Conservation (phyloP, 2,113 vertebrate genomes). For the Bubalus kerabau region DNA sequence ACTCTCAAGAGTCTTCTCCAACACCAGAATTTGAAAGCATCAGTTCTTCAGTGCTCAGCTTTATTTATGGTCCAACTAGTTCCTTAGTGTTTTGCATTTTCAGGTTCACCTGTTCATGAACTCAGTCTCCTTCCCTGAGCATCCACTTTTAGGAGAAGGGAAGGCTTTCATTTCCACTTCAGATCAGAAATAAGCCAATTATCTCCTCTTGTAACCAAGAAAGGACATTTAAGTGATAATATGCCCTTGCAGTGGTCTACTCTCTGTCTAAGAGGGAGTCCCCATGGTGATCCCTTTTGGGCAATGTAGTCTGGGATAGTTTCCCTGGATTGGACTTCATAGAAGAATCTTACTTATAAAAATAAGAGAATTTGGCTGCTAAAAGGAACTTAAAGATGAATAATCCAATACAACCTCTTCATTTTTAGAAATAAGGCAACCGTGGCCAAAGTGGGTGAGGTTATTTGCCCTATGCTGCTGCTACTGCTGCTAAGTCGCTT, state of each 20-base stretch:
- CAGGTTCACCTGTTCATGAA: neutral
- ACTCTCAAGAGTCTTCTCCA: neutral
- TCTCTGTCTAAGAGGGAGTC: neutral
- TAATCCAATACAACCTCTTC: neutral
- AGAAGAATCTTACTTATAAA: neutral
- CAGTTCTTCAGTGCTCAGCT: neutral
- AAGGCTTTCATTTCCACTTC: neutral
- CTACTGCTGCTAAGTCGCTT: too few species aligned
- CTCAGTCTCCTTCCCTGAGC: neutral
- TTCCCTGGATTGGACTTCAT: neutral
- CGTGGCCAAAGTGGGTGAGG: neutral
- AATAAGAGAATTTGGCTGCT: neutral
- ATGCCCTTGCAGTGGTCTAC: neutral
- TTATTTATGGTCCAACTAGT: neutral
- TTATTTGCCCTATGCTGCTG: neutral
- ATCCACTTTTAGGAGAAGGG: neutral
- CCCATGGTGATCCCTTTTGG: neutral
- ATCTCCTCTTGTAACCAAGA: neutral
- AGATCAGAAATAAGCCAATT: neutral
- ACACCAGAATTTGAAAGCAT: neutral
- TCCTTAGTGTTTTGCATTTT: neutral
- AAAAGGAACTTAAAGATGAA: neutral
- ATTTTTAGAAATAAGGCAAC: constrained; percentile 10
- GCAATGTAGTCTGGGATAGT: neutral
- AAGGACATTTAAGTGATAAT: neutral